Base-by-base conservation (phyloP, 2,888 invertebrate genomes). In the Antheraea assamensis region DNA sequence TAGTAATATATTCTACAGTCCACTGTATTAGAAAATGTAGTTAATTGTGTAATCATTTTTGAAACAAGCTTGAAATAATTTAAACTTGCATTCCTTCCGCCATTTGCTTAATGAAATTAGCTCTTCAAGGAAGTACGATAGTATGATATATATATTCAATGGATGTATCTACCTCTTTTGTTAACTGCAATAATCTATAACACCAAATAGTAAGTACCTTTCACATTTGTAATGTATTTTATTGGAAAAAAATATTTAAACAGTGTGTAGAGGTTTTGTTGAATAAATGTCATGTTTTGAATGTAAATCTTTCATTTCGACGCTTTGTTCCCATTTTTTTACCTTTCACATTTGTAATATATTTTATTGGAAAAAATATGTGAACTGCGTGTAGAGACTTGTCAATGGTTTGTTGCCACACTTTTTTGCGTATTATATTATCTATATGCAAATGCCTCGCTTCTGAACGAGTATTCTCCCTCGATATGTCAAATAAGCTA, bases 271-370 rank as follows among this genome's bases (percentile, higher is more conserved):
- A 87, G 81, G 84, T 93, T 94, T 92, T 92, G 93, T 94, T 94
- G 90, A 93, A 92, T 92, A 94, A 94, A 94, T 93, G 93, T 94
- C 89, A 92, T 91, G 91, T 94, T 94, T 91, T 85, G 83, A 90
- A 87, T 77, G 71, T 74, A 8, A 35, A 30, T 61, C 2, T 64
- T 64, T 64, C 17, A 64, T 64, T 64, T 17, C 17, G 30, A 64
- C 0, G 30, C 17, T 30, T 30, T 27, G 10, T 30, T 64, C 17
- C 27, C n/a, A 58, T n/a, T 24, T 13, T n/a, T 13, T 42, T 92
- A 93, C 91, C 90, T 91, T 90, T 88, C 86, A 88, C 82, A 89
- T 88, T 85, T 88, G 84, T 90, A 87, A 84, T 85, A 86, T 87
- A 88, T 87, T 89, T 86, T 88, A 87, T 89, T 85, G 87, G 83